These are phyloP conservation scores for Mythimna pallens DNA, from an alignment of 2,888 invertebrate species.

Conservation along the genomic window DNA sequence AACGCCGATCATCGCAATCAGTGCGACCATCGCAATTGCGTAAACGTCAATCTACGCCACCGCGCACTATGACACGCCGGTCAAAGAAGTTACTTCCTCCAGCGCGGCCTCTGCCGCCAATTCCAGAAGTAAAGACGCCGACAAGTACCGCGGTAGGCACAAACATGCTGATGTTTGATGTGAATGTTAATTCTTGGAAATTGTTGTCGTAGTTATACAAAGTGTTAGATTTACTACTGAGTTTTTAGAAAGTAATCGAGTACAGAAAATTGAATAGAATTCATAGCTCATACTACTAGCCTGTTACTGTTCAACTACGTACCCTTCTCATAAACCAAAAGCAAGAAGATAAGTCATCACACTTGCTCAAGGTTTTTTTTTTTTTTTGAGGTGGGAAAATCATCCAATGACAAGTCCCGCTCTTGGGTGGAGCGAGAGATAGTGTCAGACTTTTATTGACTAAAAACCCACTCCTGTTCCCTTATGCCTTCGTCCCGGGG, in stretches of 20 bases:
- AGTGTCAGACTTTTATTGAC: no score
- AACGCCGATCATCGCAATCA: background rate
- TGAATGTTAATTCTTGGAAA: background rate
- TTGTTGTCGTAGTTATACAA: background rate
- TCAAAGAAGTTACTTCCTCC: background rate
- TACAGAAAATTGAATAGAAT: background rate
- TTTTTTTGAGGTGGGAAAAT: no score
- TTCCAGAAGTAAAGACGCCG: background rate
- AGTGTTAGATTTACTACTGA: background rate
- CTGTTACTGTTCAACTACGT: background rate
- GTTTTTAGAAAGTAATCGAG: background rate
- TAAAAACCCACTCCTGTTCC: no score
- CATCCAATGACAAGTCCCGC: no score
- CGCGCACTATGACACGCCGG: background rate
- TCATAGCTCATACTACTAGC: background rate
- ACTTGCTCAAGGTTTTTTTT: no score
- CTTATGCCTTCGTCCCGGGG: no score
- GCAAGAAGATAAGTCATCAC: background rate
- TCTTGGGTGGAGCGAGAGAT: no score
- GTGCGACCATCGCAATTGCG: background rate
- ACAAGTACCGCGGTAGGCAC: background rate
- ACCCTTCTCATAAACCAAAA: background rate
- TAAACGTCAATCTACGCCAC: background rate
- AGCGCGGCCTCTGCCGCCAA: background rate
- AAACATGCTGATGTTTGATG: background rate